These are phyloP conservation scores for Cylas formicarius DNA, from an alignment of 1,140 invertebrate species.

Conservation along the genomic window DNA sequence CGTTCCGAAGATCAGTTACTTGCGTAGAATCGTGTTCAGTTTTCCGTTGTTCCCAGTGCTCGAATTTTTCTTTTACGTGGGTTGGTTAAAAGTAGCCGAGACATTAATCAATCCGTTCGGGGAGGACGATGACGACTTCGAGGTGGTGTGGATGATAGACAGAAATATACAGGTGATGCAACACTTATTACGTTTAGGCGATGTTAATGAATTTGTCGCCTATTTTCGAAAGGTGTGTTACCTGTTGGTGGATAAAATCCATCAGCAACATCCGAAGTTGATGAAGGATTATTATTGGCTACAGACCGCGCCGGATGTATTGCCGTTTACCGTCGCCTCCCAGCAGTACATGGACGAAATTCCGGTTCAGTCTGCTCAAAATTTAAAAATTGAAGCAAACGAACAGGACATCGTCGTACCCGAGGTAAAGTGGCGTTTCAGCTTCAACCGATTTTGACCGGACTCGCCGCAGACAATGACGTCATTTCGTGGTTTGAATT, in stretches of 20 bases:
- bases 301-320: constrained; percentile 70
- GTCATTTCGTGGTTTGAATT: too few species aligned
- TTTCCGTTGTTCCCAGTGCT: constrained; percentile 81
- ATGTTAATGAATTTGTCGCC: constrained; percentile 3
- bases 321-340: constrained; percentile 73
- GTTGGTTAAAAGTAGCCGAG: constrained; percentile 84
- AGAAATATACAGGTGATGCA: constrained; percentile 67
- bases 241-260: constrained; percentile 87
- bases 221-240: constrained; percentile 61
- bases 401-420: constrained; percentile 28
- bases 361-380: constrained; percentile 71
- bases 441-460: too few species aligned
- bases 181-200: neutral
- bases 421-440: too few species aligned
- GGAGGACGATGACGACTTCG: constrained; percentile 76
- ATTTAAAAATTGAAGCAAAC: constrained; percentile 50
- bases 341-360: constrained; percentile 69
- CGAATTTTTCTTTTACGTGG: constrained; percentile 82
- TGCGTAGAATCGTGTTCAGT: constrained; percentile 61
- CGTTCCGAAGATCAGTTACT: too few species aligned
- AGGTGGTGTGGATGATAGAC: constrained; percentile 81
- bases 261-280: constrained; percentile 79
- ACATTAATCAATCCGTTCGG: constrained; percentile 81
- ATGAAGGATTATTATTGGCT: constrained; percentile 84
- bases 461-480: too few species aligned